phyloP scores from a whole-genome alignment of 2,113 vertebrate genomes.

The Coregonus clupeaformis region DNA sequence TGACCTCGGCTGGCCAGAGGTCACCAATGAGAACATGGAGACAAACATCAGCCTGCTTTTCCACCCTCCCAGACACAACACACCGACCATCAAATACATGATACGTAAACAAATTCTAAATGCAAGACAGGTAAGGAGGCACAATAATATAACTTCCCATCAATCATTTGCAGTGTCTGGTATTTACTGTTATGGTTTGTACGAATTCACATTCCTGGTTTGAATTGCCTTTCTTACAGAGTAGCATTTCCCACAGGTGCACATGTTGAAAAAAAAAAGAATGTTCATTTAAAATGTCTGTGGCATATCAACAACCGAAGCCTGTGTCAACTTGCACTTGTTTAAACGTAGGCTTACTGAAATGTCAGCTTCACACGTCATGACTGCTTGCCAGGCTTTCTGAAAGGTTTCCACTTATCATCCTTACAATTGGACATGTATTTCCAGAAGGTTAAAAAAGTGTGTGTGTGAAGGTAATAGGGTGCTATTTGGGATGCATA shows the following conservation, averaged over 20 bases:
- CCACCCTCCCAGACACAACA: conserved; percentile 84
- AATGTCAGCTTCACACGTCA: not conserved
- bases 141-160: not conserved
- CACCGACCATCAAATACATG: conserved; percentile 88
- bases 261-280: no score
- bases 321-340: conserved; percentile 7
- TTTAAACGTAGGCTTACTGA: conserved; percentile 5
- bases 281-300: not conserved
- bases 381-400: not conserved
- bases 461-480: no score
- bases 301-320: not conserved
- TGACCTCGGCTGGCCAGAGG: conserved; percentile 88
- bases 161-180: no score
- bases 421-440: no score
- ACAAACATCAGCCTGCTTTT: conserved; percentile 88
- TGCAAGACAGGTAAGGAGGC: conserved; percentile 81
- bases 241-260: no score
- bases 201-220: no score
- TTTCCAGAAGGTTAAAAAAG: no score
- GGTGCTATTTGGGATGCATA: not conserved
- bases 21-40: conserved; percentile 68
- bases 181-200: no score
- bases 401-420: not conserved
- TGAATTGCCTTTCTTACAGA: no score
- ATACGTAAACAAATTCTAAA: conserved; percentile 86